Evolutionary conservation across 2,797 vertebrate species (phyloP).

Genomic region (Enteromius anoplus): DNA sequence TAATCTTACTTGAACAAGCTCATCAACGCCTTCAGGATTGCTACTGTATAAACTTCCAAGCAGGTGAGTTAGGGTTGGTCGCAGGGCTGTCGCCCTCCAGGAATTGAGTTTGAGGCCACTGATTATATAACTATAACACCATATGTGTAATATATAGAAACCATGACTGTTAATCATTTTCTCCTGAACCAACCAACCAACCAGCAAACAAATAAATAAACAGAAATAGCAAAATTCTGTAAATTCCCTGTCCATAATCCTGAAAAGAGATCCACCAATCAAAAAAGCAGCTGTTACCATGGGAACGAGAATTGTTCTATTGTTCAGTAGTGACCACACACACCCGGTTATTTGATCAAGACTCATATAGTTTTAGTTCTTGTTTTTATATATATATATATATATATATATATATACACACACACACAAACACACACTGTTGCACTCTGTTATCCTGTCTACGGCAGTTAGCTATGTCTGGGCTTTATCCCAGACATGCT

Average conservation of each 20-base stretch:
- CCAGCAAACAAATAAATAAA: background rate
- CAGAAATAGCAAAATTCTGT: background rate
- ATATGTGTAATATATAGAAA: background rate
- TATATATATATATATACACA: too few species aligned
- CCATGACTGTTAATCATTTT: background rate
- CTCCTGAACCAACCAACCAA: background rate
- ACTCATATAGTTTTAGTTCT: background rate
- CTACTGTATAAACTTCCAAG: background rate
- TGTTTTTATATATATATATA: too few species aligned
- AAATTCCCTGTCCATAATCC: background rate
- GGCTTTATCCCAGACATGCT: constrained; percentile 50
- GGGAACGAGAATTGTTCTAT: background rate
- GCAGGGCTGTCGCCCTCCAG: background rate
- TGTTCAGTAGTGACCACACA: background rate
- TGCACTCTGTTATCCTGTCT: background rate
- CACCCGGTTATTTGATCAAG: background rate
- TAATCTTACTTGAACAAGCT: background rate
- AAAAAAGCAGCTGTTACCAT: background rate
- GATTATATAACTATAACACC: background rate
- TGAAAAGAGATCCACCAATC: background rate
- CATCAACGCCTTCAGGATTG: background rate
- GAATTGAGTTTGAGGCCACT: background rate
- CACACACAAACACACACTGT: too few species aligned
- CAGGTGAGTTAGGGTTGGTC: background rate
- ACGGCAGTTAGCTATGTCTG: constrained; percentile 16